Percentiles rank a stretch among this genome's conserved stretches.
phyloP scores from a whole-genome alignment of 2,113 vertebrate genomes.

The Psilopsiagon aymara region DNA sequence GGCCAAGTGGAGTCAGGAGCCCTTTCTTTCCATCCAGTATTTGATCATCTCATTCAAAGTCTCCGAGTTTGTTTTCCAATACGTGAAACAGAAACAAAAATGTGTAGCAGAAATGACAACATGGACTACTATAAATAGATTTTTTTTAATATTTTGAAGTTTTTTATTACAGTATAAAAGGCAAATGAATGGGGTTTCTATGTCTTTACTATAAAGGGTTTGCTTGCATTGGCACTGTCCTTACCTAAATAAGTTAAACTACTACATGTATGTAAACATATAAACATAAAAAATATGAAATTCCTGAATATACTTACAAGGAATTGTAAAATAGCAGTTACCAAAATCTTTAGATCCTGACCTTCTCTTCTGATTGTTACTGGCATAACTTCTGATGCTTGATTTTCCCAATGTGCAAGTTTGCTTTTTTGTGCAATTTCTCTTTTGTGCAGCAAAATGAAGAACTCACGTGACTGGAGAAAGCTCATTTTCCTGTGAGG shows the following conservation, averaged over 20 bases:
- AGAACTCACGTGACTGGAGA: background rate
- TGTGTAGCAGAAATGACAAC: background rate
- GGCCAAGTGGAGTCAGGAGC: background rate
- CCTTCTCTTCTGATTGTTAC: background rate
- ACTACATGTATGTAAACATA: background rate
- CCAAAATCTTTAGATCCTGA: background rate
- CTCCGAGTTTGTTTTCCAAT: background rate
- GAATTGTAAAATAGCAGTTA: background rate
- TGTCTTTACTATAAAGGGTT: background rate
- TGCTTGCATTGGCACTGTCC: background rate
- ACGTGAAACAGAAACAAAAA: background rate
- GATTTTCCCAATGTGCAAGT: background rate
- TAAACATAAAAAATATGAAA: background rate
- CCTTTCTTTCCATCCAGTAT: background rate
- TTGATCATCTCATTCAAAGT: background rate
- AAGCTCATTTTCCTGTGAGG: background rate
- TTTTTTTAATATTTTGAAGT: background rate
- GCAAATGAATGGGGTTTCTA: background rate
- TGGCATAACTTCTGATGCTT: background rate
- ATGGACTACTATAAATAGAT: background rate
- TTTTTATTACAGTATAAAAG: background rate
- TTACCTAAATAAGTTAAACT: background rate
- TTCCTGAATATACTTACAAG: background rate
- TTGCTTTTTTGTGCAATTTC: background rate
- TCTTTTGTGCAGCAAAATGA: background rate